phyloP scores from a whole-genome alignment of 23 tunicate genomes.

The Botrylloides violaceus region DNA sequence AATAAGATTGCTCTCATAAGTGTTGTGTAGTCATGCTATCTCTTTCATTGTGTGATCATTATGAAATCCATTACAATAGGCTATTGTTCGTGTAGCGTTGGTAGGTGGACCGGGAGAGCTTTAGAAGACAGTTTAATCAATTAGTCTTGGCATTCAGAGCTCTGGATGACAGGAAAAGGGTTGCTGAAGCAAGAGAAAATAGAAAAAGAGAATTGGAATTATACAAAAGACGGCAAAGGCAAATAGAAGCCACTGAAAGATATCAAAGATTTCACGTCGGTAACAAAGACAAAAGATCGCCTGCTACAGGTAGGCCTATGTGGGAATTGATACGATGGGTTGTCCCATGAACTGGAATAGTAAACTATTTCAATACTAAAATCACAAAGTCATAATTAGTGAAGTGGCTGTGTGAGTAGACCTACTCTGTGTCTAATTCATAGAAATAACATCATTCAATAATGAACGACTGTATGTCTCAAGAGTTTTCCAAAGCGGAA shows the following conservation, averaged over 20 bases:
- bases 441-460: too few species aligned
- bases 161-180: constrained; percentile 64
- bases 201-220: constrained; percentile 63
- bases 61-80: not conserved
- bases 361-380: too few species aligned
- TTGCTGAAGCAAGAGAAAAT: constrained; percentile 81
- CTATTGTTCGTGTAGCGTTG: not conserved
- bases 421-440: too few species aligned
- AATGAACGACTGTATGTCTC: too few species aligned
- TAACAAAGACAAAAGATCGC: constrained; percentile 9
- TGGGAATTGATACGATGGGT: too few species aligned
- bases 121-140: not conserved
- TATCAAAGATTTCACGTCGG: constrained; percentile 60
- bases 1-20: not conserved
- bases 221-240: constrained; percentile 69
- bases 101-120: not conserved
- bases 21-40: not conserved
- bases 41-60: not conserved
- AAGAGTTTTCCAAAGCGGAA: too few species aligned
- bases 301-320: constrained; percentile 16
- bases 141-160: constrained; percentile 40
- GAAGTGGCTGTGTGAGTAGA: too few species aligned
- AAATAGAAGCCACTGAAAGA: constrained; percentile 88
- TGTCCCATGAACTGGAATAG: too few species aligned
- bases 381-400: too few species aligned